A percentile compares a stretch with the other conserved stretches of the same genome.
phyloP scores from a whole-genome alignment of 2,113 vertebrate species.

The Albula glossodonta region DNA sequence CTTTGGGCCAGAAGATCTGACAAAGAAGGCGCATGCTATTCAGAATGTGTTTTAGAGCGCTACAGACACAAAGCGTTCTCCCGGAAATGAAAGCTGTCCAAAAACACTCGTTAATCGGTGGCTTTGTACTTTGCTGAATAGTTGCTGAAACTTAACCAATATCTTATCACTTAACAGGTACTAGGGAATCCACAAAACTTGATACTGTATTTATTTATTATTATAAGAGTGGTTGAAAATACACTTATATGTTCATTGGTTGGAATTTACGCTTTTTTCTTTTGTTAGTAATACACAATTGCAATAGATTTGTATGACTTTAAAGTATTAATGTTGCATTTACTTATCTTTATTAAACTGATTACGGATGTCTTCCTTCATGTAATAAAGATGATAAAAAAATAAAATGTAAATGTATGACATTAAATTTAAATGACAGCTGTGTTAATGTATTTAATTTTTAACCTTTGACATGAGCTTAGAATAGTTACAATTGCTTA shows the following conservation, averaged over 20 bases:
- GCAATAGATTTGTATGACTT: neutral
- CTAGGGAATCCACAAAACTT: neutral
- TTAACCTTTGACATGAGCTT: too few relatives aligned
- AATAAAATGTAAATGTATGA: too few relatives aligned
- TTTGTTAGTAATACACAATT: neutral
- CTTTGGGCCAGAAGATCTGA: slow-evolving; percentile 80
- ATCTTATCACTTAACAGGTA: neutral
- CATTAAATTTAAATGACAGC: too few relatives aligned
- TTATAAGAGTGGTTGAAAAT: neutral
- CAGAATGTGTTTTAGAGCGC: slow-evolving; percentile 19
- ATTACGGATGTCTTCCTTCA: neutral
- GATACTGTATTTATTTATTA: neutral
- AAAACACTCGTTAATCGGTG: neutral
- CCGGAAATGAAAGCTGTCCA: neutral
- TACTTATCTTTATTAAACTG: neutral
- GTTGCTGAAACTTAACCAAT: neutral
- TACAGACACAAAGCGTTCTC: neutral
- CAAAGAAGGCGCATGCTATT: slow-evolving; percentile 38
- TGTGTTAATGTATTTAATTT: too few relatives aligned
- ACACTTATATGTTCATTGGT: neutral
- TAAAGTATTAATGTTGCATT: neutral
- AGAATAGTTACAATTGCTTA: too few relatives aligned
- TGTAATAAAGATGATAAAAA: too few relatives aligned
- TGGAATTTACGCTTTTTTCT: neutral
- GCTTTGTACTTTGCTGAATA: neutral